Conservation (phyloP, 2,113 vertebrate species). For the Eudyptes chrysolophus region DNA sequence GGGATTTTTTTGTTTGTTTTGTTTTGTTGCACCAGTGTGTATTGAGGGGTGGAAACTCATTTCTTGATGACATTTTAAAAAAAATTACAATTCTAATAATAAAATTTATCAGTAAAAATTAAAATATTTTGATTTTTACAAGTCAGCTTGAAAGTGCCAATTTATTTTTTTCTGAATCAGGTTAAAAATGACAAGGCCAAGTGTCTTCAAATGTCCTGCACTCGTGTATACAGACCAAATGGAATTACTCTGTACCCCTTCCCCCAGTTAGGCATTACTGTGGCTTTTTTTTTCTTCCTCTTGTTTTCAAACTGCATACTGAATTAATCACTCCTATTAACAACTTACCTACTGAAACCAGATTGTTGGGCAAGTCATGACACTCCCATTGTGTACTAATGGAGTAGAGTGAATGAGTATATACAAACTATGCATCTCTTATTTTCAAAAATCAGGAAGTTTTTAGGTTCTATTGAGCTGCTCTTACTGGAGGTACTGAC, state of each 20-base stretch:
- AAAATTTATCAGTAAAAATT: background rate
- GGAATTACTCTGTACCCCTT: background rate
- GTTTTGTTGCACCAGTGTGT: background rate
- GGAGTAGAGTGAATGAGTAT: background rate
- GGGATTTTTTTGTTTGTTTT: background rate
- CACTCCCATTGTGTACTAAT: background rate
- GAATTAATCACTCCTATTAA: background rate
- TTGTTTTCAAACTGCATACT: background rate
- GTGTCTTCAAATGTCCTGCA: background rate
- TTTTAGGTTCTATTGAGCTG: background rate
- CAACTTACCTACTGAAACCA: background rate
- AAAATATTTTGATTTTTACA: background rate
- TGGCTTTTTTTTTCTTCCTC: background rate
- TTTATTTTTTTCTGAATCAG: background rate
- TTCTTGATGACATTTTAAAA: background rate
- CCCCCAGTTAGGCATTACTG: background rate
- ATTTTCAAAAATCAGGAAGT: background rate
- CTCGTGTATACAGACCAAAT: accelerated
- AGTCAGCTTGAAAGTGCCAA: background rate
- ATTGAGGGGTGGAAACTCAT: background rate
- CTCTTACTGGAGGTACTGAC: background rate
- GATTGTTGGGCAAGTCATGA: background rate
- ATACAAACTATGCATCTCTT: background rate
- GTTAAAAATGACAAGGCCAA: background rate
- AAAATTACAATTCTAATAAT: background rate